Evolutionary conservation across 1,140 invertebrate species (phyloP), one percentile per base, ranked within the genome.

Genomic region (Caligus rogercresseyi): DNA sequence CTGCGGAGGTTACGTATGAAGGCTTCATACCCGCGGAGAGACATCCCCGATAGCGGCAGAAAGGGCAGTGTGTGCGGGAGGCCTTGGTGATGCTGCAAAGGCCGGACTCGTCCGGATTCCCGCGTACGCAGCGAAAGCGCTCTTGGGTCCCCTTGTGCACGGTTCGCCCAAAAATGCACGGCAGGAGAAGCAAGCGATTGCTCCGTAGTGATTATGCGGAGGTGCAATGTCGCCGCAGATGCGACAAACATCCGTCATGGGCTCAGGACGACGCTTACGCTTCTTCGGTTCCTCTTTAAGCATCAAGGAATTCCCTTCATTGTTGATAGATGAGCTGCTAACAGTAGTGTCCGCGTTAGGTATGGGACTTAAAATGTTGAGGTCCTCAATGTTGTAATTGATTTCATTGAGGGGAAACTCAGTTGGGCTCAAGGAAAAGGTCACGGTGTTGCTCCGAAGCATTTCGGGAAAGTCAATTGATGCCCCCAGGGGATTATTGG

Each of bases 131-230:
- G 3, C 15, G 18, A 19, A 53, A 63, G 11, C 20, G 14, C 15
- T 63, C 25, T 18, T n/a, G n/a, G 52, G 52, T 55, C 20, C 25
- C 21, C 20, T 63, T 63, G 20, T 63, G 61, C 11, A 63, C 52
- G 7, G 61, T 57, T 24, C 61, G n/a, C 15, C 61, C 16, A 63
- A 63, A 25, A 63, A 63, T 11, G 61, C 61, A 2, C 61, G 15
- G 24, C 60, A 62, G 14, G 16, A 20, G 26, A 62, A 62, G 54
- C 60, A 62, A 18, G 60, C 20, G 3, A 62, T 53, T 7, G 60
- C 68, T 21, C 58, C 69, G 25, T 65, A 69, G n/a, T 67, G 68
- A 18, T 53, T 65, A 16, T 52, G 60, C 2, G 15, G 26, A 18
- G 18, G 54, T 43, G 52, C 60, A 1, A 54, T 59, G 13, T 63